A percentile compares a stretch with the other conserved stretches of the same genome.
Conservation (phyloP, 2,888 invertebrate genomes). For the Crematogaster levior region DNA sequence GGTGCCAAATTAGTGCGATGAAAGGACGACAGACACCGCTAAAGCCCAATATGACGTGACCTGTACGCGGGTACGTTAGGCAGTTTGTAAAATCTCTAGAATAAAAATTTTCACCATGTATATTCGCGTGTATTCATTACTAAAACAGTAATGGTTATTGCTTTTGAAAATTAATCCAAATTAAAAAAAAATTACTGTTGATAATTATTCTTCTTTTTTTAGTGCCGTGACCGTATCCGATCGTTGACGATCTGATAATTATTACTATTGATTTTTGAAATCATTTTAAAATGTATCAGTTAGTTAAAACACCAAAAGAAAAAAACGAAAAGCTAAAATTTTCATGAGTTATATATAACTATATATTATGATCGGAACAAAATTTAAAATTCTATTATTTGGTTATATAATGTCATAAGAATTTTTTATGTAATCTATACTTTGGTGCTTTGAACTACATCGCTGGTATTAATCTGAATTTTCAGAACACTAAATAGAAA, state of each 20-base stretch:
- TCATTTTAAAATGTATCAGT: background rate
- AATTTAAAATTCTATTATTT: background rate
- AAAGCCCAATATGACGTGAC: conserved; percentile 57
- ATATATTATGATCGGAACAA: background rate
- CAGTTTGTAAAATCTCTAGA: conserved; percentile 65
- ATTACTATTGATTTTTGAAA: background rate
- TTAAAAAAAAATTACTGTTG: conserved; percentile 36
- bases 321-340: background rate
- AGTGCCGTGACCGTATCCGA: too few species aligned
- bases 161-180: conserved; percentile 26
- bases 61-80: conserved; percentile 58
- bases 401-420: background rate
- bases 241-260: too few species aligned
- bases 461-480: conserved; percentile 3
- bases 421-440: background rate
- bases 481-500: background rate
- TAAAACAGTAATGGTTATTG: background rate
- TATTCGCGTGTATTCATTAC: background rate
- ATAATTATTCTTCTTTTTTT: too few species aligned
- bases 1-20: conserved; percentile 83
- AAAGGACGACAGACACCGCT: conserved; percentile 73
- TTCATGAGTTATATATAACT: background rate
- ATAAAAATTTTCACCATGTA: conserved; percentile 25
- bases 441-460: background rate
- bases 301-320: background rate